Base-by-base conservation (phyloP, 2,797 vertebrate genomes). In the Antennarius maculatus region DNA sequence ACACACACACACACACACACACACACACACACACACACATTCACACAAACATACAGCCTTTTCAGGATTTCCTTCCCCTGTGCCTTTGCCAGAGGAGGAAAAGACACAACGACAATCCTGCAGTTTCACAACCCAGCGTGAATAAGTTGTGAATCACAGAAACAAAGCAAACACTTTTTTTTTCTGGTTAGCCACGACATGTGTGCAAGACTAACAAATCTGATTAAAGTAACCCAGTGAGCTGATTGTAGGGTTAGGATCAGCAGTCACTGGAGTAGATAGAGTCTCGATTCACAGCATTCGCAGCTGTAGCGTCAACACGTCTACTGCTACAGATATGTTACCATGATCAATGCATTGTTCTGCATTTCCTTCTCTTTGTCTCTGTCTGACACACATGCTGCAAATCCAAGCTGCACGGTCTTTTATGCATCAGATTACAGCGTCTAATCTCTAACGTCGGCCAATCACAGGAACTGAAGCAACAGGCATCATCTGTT, bases 201-300 rank as follows among this genome's bases (percentile, higher is more conserved):
- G 66, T 16, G 84, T 88, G 82, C 90, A 85, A 89, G 84, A 82
- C 83, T 71, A 83, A 79, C 81, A 88, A 90, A 92, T 91, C 90
- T 89, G 88, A 91, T 91, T 91, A 88, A 88, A 87, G 82, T 90
- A 88, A 83, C 86, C 85, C 84, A 83, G 71, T 28, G 79, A 80
- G 80, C 81, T 87, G 72, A 85, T 78, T 82, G 81, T 64, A 69
- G 51, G 18, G 59, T 70, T 5, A 68, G 82, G 79, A 84, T 87
- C 74, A 85, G 69, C 79, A 88, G 82, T 79, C 83, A 85, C 46
- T 74, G 69, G 71, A 85, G 73, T 63, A 74, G 71, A 82, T 65
- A 28, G 8, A 62, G 14, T 60, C 43, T 62, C 72, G 79, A 69
- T 17, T 67, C 66, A 13, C n/a, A 48, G 65, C 31, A 52, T 70